A percentile compares a stretch with the other conserved stretches of the same genome.
Conservation (phyloP, 2,113 vertebrate genomes). For the Oncorhynchus clarkii region DNA sequence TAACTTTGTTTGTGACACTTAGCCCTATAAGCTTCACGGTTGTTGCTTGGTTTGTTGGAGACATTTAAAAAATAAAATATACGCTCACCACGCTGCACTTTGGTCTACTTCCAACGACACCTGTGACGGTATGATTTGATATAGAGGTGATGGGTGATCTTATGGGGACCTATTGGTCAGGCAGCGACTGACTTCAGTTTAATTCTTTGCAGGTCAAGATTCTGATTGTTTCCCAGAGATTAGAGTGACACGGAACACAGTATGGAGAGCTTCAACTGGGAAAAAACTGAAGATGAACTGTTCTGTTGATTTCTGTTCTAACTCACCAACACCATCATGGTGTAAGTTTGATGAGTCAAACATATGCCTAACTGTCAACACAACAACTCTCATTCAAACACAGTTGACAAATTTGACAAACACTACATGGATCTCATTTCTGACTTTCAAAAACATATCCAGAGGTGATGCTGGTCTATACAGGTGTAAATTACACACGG, state of each 20-base stretch:
- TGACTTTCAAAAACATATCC: conserved; percentile 43
- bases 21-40: too few species aligned
- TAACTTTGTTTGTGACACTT: too few species aligned
- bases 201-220: conserved; percentile 25
- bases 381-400: background rate
- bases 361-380: background rate
- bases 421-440: fast-evolving
- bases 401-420: background rate
- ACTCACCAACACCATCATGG: conserved; percentile 41
- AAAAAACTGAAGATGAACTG: conserved; percentile 46
- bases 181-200: too few species aligned
- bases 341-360: background rate
- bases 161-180: too few species aligned
- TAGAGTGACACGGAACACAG: fast-evolving
- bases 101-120: too few species aligned
- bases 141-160: too few species aligned
- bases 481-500: conserved; percentile 10
- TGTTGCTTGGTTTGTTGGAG: too few species aligned
- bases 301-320: background rate
- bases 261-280: fast-evolving
- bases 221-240: background rate
- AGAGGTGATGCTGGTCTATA: conserved; percentile 51
- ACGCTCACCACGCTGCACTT: too few species aligned
- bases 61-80: too few species aligned
- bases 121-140: too few species aligned